A percentile compares a stretch with the other conserved stretches of the same genome.
phyloP scores from a whole-genome alignment of 2,113 vertebrate genomes.

The Trematocara unimaculatum region DNA sequence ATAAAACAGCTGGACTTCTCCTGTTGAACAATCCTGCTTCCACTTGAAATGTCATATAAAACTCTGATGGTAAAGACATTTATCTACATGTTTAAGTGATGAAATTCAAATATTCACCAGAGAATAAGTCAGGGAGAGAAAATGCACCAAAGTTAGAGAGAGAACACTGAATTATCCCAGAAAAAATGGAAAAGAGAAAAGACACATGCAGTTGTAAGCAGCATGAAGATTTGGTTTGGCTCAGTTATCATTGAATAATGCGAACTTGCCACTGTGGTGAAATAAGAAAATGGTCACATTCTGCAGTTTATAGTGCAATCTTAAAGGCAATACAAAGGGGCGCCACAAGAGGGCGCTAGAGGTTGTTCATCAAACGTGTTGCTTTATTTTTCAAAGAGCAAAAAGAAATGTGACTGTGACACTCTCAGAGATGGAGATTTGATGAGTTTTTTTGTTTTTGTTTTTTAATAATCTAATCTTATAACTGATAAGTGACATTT shows the following conservation, averaged over 20 bases:
- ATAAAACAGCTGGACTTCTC: background rate
- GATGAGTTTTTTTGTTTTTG: rapidly evolving
- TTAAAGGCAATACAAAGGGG: background rate
- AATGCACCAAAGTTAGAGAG: background rate
- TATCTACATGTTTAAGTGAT: background rate
- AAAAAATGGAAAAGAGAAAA: background rate
- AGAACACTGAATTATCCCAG: background rate
- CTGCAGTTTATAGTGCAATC: background rate
- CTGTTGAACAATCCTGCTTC: background rate
- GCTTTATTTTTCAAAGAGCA: background rate
- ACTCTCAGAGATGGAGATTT: background rate
- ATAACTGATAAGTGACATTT: background rate
- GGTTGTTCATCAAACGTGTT: background rate
- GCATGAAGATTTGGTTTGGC: background rate
- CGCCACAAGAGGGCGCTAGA: background rate
- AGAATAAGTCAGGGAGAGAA: background rate
- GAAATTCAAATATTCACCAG: background rate
- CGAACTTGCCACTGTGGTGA: background rate
- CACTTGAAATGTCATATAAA: background rate
- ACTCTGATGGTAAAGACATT: background rate
- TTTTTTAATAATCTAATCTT: rapidly evolving
- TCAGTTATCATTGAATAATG: background rate
- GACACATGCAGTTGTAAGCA: background rate
- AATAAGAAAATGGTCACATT: background rate
- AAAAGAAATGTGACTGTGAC: background rate